Evolutionary conservation across 2,113 vertebrate species (phyloP).

Genomic region (Empidonax traillii): DNA sequence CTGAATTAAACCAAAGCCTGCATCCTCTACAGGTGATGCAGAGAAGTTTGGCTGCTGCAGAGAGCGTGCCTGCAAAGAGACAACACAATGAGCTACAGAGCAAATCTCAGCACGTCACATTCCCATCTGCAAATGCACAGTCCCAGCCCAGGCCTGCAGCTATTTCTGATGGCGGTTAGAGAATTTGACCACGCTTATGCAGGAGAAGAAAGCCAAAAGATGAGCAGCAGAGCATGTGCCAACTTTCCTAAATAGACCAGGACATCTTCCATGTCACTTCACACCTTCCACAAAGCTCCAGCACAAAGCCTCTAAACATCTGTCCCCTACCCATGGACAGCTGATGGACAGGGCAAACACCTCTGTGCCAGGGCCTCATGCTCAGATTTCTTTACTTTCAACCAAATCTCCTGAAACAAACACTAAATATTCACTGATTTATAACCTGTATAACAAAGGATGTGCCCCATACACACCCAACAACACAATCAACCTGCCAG

Average conservation of each 20-base stretch:
- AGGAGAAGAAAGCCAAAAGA: neutral
- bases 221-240: neutral
- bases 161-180: neutral
- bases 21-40: neutral
- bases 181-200: neutral
- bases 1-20: neutral
- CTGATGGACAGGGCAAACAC: neutral
- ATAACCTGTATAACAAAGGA: neutral
- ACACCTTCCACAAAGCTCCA: neutral
- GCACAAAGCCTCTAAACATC: neutral
- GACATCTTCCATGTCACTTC: neutral
- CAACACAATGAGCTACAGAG: neutral
- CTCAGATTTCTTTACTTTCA: neutral
- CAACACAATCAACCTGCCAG: neutral
- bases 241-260: neutral
- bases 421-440: neutral
- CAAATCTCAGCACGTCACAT: rapidly evolving
- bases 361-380: neutral
- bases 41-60: neutral
- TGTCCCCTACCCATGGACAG: neutral
- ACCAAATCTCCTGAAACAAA: neutral
- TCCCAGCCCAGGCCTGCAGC: neutral
- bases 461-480: neutral
- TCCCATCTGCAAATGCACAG: neutral
- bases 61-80: neutral